Base-by-base conservation (phyloP, 2,113 vertebrate species). In the Emydocephalus ijimae region DNA sequence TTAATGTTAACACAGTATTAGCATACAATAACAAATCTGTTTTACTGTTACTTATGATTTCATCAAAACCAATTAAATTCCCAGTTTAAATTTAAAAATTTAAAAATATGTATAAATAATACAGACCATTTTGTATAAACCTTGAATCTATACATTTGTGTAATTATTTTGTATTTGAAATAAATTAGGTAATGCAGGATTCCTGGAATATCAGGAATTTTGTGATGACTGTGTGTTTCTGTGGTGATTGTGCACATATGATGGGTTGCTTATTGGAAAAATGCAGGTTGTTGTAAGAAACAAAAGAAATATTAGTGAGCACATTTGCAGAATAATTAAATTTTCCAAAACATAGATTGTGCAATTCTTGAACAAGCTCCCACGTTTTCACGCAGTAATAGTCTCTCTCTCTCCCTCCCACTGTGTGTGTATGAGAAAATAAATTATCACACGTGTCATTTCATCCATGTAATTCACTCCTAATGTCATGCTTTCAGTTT, bases 161-260 rank as follows among this genome's bases (percentile, higher is more conserved):
- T 97, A 97, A 96, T 96, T 93, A 93, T 94, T 95, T 93, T 95
- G 85, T 97, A 97, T 97, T 96, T 96, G 95, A 97, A 95, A 97
- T 94, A 96, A 97, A 96, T 94, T 93, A 96, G 1, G 20, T 92
- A 94, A 96, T 94, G 95, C 92, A 94, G 96, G 93, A 94, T 95
- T 96, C 95, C 95, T 96, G 95, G 97, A 94, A 97, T 92, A 96
- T 95, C 93, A 96, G 95, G 94, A 95, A 95, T 96, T 96, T 94
- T 93, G 90, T 95, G 93, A 1, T 6, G 93, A 1, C 3, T 89
- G 92, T 52, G 52, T 91, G 91, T 54, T 26, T 61, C 87, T 92
- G 59, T 56, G 87, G 95, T 93, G 10, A 21, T 85, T 91, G 92
- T 91, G 88, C 89, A 94, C 34, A 21, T 43, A 20, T 81, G n/a